Evolutionary conservation across 1,140 invertebrate genomes (phyloP).

Genomic region (Kradibia gibbosae): DNA sequence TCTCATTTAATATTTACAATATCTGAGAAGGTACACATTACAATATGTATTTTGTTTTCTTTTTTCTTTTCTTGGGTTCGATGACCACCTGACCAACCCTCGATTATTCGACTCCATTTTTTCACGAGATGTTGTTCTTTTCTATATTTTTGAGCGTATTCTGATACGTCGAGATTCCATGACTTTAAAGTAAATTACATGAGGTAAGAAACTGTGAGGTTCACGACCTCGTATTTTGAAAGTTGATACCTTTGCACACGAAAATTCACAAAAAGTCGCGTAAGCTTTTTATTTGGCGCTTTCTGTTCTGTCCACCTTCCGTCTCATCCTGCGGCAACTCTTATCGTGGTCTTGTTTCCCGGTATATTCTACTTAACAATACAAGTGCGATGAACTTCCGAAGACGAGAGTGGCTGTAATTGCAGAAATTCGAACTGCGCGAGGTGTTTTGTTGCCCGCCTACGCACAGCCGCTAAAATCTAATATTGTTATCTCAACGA

Average conservation of each 20-base stretch:
- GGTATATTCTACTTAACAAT: slow-evolving; percentile 16
- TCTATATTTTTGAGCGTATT: not conserved
- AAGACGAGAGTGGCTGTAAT: slow-evolving; percentile 55
- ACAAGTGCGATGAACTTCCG: slow-evolving; percentile 21
- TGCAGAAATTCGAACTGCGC: slow-evolving; percentile 64
- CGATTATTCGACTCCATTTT: not conserved
- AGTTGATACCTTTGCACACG: slow-evolving; percentile 6
- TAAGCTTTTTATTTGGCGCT: slow-evolving; percentile 32
- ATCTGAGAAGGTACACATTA: not conserved
- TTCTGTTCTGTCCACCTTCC: not conserved
- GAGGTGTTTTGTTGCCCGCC: slow-evolving; percentile 62
- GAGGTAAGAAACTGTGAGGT: not conserved
- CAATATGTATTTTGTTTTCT: not conserved
- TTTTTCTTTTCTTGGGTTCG: no score
- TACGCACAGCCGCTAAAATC: slow-evolving; percentile 51
- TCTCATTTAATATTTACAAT: not conserved
- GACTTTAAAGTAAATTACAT: slow-evolving; percentile 2
- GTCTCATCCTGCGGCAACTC: not conserved
- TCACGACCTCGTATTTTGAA: slow-evolving; percentile 25
- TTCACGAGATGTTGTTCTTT: not conserved
- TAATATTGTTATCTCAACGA: slow-evolving; percentile 1
- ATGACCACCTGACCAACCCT: no score
- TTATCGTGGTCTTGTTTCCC: slow-evolving; percentile 35
- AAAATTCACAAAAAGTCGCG: slow-evolving; percentile 41
- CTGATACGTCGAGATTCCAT: not conserved